A percentile compares a stretch with the other conserved stretches of the same genome.
Evolutionary conservation across 2,888 invertebrate species (phyloP).

Genomic region (Acanthoscelides obtectus): DNA sequence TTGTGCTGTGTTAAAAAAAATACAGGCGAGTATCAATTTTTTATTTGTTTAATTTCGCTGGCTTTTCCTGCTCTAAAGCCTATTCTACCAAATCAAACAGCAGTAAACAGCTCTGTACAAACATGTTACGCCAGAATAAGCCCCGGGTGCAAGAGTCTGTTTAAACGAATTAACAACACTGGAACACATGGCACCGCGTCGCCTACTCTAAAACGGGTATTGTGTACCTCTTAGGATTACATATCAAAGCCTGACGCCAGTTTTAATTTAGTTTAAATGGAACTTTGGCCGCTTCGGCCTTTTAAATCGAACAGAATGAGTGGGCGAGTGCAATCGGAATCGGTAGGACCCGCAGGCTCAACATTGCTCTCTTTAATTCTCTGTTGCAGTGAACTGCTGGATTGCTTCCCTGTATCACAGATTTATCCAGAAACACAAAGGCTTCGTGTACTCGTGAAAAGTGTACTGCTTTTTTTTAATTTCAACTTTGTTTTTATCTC

Average conservation of each 20-base stretch:
- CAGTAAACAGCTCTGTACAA: neutral
- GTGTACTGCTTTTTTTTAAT: no score
- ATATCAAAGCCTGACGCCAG: neutral
- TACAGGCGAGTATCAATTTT: no score
- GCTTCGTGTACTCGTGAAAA: no score
- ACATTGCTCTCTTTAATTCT: neutral
- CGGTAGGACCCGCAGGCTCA: neutral
- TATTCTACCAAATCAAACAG: no score
- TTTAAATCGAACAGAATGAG: neutral
- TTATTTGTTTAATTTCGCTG: no score
- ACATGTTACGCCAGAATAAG: neutral
- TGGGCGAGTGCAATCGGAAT: neutral
- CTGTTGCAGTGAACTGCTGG: neutral
- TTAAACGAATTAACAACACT: neutral
- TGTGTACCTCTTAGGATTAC: neutral
- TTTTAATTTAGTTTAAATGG: neutral
- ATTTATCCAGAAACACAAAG: neutral
- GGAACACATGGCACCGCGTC: neutral
- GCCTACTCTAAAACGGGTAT: neutral
- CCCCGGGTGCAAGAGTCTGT: neutral
- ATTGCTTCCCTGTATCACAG: neutral
- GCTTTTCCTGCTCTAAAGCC: no score
- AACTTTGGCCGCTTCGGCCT: no score
- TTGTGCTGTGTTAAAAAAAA: no score
- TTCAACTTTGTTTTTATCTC: no score